Conservation (phyloP, 2,888 invertebrate genomes). For the Hemicrepidius hirtus region DNA sequence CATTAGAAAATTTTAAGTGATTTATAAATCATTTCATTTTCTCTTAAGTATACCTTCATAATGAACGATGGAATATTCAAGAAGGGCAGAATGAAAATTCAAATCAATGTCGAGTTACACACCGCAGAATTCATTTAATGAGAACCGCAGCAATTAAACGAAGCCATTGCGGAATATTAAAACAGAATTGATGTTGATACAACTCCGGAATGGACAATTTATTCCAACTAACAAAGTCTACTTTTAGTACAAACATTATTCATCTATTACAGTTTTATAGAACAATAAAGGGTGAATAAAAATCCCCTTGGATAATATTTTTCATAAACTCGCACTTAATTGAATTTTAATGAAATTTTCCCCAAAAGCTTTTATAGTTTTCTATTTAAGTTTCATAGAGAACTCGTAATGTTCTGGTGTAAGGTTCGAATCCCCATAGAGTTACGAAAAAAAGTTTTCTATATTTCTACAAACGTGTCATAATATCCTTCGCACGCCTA, state of each 20-base stretch:
- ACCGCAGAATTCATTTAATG: slow-evolving; percentile 36
- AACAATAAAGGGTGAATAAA: too few relatives aligned
- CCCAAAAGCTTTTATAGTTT: too few relatives aligned
- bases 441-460: too few relatives aligned
- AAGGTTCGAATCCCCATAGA: too few relatives aligned
- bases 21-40: not conserved
- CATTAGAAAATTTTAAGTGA: too few relatives aligned
- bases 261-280: not conserved
- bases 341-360: too few relatives aligned
- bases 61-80: slow-evolving; percentile 32
- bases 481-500: not conserved
- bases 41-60: not conserved
- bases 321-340: too few relatives aligned
- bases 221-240: slow-evolving; percentile 2
- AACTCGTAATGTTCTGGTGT: too few relatives aligned
- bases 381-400: too few relatives aligned
- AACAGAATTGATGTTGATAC: slow-evolving; percentile 30
- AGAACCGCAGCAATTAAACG: slow-evolving; percentile 32
- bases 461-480: too few relatives aligned
- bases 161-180: slow-evolving; percentile 35
- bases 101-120: slow-evolving; percentile 29
- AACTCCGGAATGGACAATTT: not conserved
- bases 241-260: too few relatives aligned
- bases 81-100: slow-evolving; percentile 30
- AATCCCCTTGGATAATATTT: too few relatives aligned